Percentiles rank a stretch among this genome's conserved stretches.
Conservation (phyloP, 2,888 invertebrate genomes). For the Caenorhabditis sp. region DNA sequence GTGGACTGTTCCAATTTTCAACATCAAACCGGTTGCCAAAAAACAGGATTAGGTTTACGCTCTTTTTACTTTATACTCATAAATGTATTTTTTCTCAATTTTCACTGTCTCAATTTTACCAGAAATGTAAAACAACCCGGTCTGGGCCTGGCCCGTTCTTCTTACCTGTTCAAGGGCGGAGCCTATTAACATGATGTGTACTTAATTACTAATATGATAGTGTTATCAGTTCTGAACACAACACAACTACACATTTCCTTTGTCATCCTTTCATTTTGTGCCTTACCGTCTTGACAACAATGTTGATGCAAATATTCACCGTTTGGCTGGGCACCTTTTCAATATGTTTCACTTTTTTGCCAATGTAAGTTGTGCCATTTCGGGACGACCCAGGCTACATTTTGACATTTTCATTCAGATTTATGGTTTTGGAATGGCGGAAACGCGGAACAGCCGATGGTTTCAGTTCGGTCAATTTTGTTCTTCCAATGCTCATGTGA, state of each 20-base stretch:
- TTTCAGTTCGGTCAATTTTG: conserved; percentile 67
- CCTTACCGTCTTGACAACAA: conserved; percentile 2
- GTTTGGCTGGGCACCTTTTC: conserved; percentile 64
- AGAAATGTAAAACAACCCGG: too few relatives aligned
- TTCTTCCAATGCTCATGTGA: conserved; percentile 65
- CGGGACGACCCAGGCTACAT: not conserved
- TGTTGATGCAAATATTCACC: conserved; percentile 51
- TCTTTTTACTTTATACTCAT: too few relatives aligned
- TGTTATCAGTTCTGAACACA: not conserved
- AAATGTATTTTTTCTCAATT: too few relatives aligned
- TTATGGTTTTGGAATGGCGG: conserved; percentile 58
- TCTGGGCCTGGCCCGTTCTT: too few relatives aligned
- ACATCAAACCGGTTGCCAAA: conserved; percentile 55
- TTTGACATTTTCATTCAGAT: conserved; percentile 12
- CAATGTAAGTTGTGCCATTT: conserved; percentile 52
- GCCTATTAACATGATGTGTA: not conserved
- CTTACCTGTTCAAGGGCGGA: too few relatives aligned
- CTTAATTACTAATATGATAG: not conserved
- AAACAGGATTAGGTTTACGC: conserved; percentile 22
- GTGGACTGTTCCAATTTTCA: conserved; percentile 67
- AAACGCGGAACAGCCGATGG: conserved; percentile 67
- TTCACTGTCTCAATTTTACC: too few relatives aligned
- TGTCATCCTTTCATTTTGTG: not conserved
- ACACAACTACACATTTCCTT: not conserved
- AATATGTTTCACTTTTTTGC: conserved; percentile 65